phyloP scores from a whole-genome alignment of 1,140 invertebrate genomes.

The Luehdorfia chinensis region DNA sequence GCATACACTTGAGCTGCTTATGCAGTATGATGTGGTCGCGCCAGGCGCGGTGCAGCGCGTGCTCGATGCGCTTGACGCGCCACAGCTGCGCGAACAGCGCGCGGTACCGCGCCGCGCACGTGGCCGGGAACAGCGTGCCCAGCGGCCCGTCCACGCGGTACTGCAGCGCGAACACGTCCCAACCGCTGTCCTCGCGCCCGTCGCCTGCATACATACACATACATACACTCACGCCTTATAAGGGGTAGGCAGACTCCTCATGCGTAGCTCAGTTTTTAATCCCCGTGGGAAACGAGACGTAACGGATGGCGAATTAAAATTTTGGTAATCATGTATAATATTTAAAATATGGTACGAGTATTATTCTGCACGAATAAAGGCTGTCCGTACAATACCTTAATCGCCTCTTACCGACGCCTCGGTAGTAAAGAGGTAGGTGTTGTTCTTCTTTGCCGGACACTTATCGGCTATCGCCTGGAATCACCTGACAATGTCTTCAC shows the following conservation, averaged over 20 bases:
- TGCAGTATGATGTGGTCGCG: constrained; percentile 90
- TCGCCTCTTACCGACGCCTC: too few relatives aligned
- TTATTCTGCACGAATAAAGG: too few relatives aligned
- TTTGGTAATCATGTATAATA: neutral
- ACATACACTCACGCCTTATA: too few relatives aligned
- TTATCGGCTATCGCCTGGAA: too few relatives aligned
- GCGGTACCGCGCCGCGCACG: constrained; percentile 89
- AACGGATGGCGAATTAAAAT: too few relatives aligned
- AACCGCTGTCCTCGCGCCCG: constrained; percentile 88
- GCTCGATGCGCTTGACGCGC: constrained; percentile 96
- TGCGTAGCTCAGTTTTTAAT: too few relatives aligned
- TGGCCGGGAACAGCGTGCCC: constrained; percentile 92
- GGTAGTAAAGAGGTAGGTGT: too few relatives aligned
- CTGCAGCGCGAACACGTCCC: constrained; percentile 96
- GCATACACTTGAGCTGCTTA: constrained; percentile 83
- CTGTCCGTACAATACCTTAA: too few relatives aligned
- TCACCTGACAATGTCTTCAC: too few relatives aligned
- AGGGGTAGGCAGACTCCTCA: too few relatives aligned
- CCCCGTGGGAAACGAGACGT: too few relatives aligned
- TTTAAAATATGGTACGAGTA: neutral
- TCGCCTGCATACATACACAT: constrained; percentile 39
- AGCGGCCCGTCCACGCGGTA: constrained; percentile 96
- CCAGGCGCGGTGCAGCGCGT: constrained; percentile 91
- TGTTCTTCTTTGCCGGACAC: too few relatives aligned
- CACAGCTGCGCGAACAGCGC: constrained; percentile 95